Evolutionary conservation across 1,140 invertebrate species (phyloP), one percentile per base, ranked within the genome.

Genomic region (Listronotus bonariensis): DNA sequence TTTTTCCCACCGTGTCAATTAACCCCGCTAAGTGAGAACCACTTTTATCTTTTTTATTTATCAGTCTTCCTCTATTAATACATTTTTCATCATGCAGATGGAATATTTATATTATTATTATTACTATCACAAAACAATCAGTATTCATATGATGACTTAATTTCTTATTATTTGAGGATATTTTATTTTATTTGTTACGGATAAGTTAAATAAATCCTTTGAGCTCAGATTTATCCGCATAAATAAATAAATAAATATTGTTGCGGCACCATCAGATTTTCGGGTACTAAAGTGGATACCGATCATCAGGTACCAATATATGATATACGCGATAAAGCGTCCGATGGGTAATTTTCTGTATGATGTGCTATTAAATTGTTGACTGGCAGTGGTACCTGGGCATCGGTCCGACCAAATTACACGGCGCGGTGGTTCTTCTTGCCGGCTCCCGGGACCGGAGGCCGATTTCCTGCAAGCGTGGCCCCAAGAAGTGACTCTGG

Each of bases 381-480:
- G 55, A 57, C 17, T 57, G 55, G 8, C 17, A 42, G 9, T 42
- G 20, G 10, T 65, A 65, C 67, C 63, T 60, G 53, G 57, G 59
- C 52, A 65, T 58, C 56, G 46, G 51, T 42, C 62, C 41, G 42
- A 26, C 32, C 38, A 48, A 56, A 57, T 54, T 56, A 57, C 55
- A 57, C 55, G 38, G 41, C 55, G 34, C 53, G 40, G 38, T 42
- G 53, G 36, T 15, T 55, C 34, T 55, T 31, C 14, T 55, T 31
- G 26, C 32, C 56, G 41, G 58, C 45, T 60, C 58, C 48, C 46
- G 48, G 58, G 20, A 60, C 58, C 46, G 51, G 31, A 60, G 45
- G 57, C 55, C 31, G 41, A 52, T 67, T 65, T 65, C 68, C 68
- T 65, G 20, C 26, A 42, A 14, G 41, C 20, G 41, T 8, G 41